Evolutionary conservation across 2,888 invertebrate genomes (phyloP).

Genomic region (Willowsia nigromaculata): DNA sequence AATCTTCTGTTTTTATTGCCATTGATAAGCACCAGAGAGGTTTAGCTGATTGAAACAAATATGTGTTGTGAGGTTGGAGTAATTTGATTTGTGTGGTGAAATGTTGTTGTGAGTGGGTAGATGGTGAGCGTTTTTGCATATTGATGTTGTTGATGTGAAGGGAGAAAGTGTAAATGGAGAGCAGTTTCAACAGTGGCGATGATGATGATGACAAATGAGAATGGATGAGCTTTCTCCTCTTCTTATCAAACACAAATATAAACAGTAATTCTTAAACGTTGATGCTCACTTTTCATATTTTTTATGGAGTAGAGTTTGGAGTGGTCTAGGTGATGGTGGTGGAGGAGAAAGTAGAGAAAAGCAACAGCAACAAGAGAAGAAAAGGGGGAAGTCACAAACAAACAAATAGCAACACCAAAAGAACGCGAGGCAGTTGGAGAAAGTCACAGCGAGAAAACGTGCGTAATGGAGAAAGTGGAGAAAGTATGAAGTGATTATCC

Average conservation of each 20-base stretch:
- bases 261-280: background rate
- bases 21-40: no score
- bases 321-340: background rate
- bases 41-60: no score
- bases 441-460: slow-evolving; percentile 1
- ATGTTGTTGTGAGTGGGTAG: background rate
- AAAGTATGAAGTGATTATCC: background rate
- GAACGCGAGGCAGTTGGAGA: no score
- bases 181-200: background rate
- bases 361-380: background rate
- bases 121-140: background rate
- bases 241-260: background rate
- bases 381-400: background rate
- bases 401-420: background rate
- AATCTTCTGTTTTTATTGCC: background rate
- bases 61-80: background rate
- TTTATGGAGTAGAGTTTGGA: background rate
- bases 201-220: background rate
- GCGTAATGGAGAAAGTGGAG: background rate
- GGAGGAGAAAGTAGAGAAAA: background rate
- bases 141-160: background rate
- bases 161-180: background rate
- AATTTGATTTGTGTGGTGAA: background rate
- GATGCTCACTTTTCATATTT: background rate
- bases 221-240: background rate